Percentiles rank a stretch among this genome's conserved stretches.
phyloP scores from a whole-genome alignment of 2,113 vertebrate species.

The Psophia crepitans region DNA sequence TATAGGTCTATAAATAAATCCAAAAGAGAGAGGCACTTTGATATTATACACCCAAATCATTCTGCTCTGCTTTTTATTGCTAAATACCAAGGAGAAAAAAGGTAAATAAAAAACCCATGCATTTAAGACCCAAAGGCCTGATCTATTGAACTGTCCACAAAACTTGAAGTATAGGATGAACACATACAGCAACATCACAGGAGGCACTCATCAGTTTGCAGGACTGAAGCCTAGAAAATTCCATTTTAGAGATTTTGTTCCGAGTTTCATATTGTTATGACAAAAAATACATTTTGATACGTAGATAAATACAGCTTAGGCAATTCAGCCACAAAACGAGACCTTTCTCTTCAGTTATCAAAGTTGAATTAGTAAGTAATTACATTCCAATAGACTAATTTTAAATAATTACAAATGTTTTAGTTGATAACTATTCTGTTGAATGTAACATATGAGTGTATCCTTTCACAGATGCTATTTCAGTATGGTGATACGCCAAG shows the following conservation, averaged over 20 bases:
- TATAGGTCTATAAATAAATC: background rate
- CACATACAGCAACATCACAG: background rate
- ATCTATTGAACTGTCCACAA: background rate
- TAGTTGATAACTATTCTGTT: background rate
- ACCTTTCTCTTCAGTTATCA: background rate
- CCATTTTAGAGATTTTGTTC: background rate
- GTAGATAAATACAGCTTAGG: background rate
- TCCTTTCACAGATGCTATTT: background rate
- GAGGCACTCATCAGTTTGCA: background rate
- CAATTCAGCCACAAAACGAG: background rate
- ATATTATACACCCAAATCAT: background rate
- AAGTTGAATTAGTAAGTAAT: background rate
- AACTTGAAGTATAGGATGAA: background rate
- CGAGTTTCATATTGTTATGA: background rate
- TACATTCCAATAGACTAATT: background rate
- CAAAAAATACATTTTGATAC: background rate
- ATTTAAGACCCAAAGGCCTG: background rate
- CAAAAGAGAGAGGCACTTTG: background rate
- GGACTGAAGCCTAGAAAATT: background rate
- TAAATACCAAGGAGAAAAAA: background rate
- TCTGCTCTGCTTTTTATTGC: background rate
- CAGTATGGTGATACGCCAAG: background rate
- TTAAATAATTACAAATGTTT: background rate
- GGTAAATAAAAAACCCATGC: rapidly evolving
- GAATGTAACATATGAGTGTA: background rate